phyloP scores from a whole-genome alignment of 2,113 vertebrate genomes.

The Panthera uncia region DNA sequence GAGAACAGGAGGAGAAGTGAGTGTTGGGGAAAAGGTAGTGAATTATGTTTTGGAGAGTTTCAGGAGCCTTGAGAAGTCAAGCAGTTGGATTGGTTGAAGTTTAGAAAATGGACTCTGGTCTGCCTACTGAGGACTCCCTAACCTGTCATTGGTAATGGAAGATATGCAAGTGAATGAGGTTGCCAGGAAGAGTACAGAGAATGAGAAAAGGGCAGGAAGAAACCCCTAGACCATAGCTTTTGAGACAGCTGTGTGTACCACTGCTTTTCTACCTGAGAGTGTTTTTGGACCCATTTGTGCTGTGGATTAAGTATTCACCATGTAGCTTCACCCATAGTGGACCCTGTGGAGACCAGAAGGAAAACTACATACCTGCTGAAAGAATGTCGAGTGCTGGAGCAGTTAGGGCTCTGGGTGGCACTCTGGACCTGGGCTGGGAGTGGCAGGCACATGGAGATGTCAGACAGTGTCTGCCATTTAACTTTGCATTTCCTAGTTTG shows the following conservation, averaged over 20 bases:
- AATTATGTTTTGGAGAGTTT: not conserved
- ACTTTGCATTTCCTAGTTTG: not conserved
- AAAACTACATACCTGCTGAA: not conserved
- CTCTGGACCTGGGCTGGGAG: not conserved
- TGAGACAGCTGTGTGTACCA: not conserved
- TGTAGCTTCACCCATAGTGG: not conserved
- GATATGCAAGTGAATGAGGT: not conserved
- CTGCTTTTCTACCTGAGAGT: not conserved
- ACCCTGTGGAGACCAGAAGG: not conserved
- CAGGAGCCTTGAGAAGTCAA: not conserved
- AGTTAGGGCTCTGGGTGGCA: not conserved
- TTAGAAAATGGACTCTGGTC: not conserved
- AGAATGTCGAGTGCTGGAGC: not conserved
- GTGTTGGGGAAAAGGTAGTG: not conserved
- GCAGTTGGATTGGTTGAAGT: not conserved
- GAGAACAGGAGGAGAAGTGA: not conserved
- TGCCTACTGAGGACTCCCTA: not conserved
- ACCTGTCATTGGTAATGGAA: not conserved
- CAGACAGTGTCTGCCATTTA: not conserved
- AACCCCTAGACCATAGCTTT: not conserved
- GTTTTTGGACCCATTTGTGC: not conserved
- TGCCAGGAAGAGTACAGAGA: not conserved
- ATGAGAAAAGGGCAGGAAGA: not conserved
- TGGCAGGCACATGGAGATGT: not conserved
- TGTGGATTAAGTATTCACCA: not conserved